Evolutionary conservation across 2,888 invertebrate genomes (phyloP).

Genomic region (Dicycla oo): DNA sequence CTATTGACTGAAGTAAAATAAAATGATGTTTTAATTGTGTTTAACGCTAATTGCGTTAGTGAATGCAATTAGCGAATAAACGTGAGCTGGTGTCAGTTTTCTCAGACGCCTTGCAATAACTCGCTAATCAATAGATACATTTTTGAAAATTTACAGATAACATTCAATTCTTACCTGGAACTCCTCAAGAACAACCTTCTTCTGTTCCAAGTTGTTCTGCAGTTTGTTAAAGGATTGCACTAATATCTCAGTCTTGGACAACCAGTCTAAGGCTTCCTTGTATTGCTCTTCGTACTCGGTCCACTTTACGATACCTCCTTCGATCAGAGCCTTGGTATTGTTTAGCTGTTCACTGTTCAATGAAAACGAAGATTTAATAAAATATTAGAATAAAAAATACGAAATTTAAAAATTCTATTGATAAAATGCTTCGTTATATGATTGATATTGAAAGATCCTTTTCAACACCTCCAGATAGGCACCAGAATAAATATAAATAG

Average conservation of each 20-base stretch:
- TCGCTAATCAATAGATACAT: no score
- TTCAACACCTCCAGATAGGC: background rate
- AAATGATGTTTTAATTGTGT: no score
- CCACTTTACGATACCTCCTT: conserved; percentile 97
- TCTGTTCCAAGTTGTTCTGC: conserved; percentile 97
- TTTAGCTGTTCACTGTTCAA: conserved; percentile 93
- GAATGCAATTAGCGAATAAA: background rate
- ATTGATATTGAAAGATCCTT: background rate
- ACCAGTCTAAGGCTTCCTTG: conserved; percentile 96
- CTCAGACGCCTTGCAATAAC: no score
- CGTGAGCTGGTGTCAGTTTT: background rate
- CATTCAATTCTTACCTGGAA: conserved; percentile 91
- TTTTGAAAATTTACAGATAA: no score
- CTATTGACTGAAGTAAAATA: no score
- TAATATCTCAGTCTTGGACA: conserved; percentile 96
- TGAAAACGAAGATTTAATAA: conserved; percentile 22
- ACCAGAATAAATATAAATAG: background rate
- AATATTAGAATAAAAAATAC: background rate
- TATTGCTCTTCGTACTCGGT: conserved; percentile 98
- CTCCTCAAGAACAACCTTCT: conserved; percentile 97
- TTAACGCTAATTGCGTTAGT: background rate
- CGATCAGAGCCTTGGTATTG: conserved; percentile 94
- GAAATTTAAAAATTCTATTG: no score
- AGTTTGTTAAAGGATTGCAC: conserved; percentile 97
- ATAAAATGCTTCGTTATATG: background rate